These are phyloP conservation scores for Conus betulinus DNA, from an alignment of 1,140 invertebrate genomes.

Conservation along the genomic window DNA sequence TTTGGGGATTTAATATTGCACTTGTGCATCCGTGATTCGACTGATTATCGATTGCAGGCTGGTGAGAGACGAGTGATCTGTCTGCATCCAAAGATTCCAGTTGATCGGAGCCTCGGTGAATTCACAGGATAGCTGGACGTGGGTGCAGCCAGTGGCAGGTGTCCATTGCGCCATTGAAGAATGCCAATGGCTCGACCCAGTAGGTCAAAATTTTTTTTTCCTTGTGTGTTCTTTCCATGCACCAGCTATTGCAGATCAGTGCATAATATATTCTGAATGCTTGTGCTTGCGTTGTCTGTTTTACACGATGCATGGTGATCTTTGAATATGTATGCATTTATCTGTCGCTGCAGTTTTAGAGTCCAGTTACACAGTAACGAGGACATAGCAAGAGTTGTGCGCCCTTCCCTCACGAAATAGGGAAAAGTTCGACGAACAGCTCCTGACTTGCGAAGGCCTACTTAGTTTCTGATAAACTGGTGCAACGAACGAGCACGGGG, in stretches of 20 bases:
- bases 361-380: background rate
- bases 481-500: background rate
- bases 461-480: background rate
- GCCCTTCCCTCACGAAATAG: constrained; percentile 7
- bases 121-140: constrained; percentile 27
- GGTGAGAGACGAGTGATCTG: background rate
- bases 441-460: background rate
- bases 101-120: constrained; percentile 13
- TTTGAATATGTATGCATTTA: background rate
- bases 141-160: constrained; percentile 27
- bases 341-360: background rate
- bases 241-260: background rate
- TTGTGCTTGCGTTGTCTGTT: too few species aligned
- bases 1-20: constrained; percentile 21
- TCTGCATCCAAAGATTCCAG: constrained; percentile 2
- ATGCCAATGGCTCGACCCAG: constrained; percentile 42
- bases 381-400: constrained; percentile 24
- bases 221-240: background rate
- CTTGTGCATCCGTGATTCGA: constrained; percentile 18
- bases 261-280: background rate
- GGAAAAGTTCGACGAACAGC: constrained; percentile 26
- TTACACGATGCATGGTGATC: background rate
- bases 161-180: constrained; percentile 36
- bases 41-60: background rate
- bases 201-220: constrained; percentile 36